Evolutionary conservation across 2,888 invertebrate species (phyloP), one percentile per base, ranked within the genome.

Genomic region (Standfussiana lucernea): DNA sequence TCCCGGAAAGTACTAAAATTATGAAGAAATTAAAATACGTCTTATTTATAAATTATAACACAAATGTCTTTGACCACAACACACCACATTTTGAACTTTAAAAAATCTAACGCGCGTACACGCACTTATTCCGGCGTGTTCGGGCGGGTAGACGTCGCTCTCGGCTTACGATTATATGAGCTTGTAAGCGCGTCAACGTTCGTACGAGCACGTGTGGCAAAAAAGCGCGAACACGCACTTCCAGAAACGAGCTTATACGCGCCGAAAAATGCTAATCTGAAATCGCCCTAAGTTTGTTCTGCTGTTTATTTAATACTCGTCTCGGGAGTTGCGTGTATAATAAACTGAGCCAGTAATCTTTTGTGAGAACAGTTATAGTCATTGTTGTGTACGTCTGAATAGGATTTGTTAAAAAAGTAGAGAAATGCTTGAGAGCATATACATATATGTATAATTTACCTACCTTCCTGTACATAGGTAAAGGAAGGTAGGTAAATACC

Each of bases 221-320:
- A 59, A 59, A 10, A 18, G 32, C 32, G 8, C 32, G 18, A 32
- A 32, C 32, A 59, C 32, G 32, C 1, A 59, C 32, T 18, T 59
- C 7, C 4, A 13, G 8, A 56, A 56, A 56, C 50, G 24, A 5
- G 10, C 53, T 0, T 13, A 53, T 13, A 53, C 13, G 53, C n/a
- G 13, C 11, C 10, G 11, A n/a, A n/a, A 53, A 53, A 59, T 28
- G 18, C 59, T 59, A 32, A 18, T 59, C 59, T 59, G 32, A 18
- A 59, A 59, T 3, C 28, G 28, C 18, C 15, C 18, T 59, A 13
- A 76, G 69, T 73, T 79, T 70, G 47, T 75, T 59, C 28, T 61
- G 8, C 37, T 50, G 76, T 72, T 75, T 84, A 75, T 72, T 76
- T 62, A 56, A 67, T 71, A 72, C 67, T 71, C 45, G 59, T 61